phyloP scores from a whole-genome alignment of 2,797 vertebrate species.

The Sarcoramphus papa region DNA sequence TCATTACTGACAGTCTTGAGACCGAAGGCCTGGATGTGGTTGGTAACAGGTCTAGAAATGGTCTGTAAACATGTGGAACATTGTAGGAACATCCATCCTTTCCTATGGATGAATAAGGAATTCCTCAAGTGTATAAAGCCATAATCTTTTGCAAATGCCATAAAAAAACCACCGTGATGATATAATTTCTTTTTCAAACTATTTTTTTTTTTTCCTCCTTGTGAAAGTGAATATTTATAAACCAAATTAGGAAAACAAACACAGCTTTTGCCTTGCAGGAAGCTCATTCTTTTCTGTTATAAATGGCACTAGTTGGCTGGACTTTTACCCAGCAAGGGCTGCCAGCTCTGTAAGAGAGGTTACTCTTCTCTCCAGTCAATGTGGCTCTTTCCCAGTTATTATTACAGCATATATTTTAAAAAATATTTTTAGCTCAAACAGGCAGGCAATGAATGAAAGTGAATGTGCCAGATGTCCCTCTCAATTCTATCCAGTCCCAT shows the following conservation, averaged over 20 bases:
- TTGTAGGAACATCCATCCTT: not conserved
- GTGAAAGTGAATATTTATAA: not conserved
- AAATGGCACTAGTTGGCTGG: not conserved
- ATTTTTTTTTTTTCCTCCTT: not conserved
- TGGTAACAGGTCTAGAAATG: not conserved
- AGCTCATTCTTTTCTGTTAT: not conserved
- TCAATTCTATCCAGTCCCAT: not conserved
- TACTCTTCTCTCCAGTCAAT: not conserved
- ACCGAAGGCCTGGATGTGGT: not conserved
- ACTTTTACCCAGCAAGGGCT: not conserved
- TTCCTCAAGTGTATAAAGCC: not conserved
- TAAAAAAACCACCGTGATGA: not conserved
- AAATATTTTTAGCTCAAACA: conserved; percentile 19
- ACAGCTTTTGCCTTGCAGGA: not conserved
- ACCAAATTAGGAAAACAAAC: not conserved
- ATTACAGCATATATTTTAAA: not conserved
- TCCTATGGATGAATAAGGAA: not conserved
- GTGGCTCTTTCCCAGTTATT: conserved; percentile 9
- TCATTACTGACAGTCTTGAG: not conserved
- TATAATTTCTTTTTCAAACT: not conserved
- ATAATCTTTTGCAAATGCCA: not conserved
- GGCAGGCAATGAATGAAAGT: conserved; percentile 19
- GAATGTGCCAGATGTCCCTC: not conserved
- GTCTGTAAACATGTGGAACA: not conserved
- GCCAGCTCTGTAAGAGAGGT: not conserved